phyloP scores from a whole-genome alignment of 2,888 invertebrate species.

The Tanytarsus gracilentus region DNA sequence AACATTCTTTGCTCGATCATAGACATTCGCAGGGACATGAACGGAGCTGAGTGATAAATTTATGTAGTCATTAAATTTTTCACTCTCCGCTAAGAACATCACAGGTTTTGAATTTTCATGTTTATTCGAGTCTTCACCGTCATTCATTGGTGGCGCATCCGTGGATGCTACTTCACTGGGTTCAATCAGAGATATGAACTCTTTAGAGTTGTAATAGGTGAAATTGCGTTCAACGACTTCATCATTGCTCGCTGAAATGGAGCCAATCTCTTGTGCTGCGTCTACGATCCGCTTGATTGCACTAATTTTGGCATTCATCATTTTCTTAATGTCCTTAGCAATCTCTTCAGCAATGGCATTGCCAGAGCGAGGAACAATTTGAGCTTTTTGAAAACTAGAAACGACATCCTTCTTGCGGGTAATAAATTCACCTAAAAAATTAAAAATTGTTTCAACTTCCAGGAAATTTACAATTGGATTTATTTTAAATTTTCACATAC shows the following conservation, averaged over 20 bases:
- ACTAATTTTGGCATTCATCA: conserved; percentile 82
- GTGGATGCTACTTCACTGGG: conserved; percentile 47
- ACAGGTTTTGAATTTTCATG: conserved; percentile 50
- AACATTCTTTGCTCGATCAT: conserved; percentile 77
- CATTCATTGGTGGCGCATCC: conserved; percentile 44
- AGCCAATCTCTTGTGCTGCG: conserved; percentile 68
- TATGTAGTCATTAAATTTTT: conserved; percentile 69
- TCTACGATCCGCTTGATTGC: conserved; percentile 85
- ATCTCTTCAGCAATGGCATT: conserved; percentile 70
- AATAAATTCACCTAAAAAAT: conserved; percentile 56
- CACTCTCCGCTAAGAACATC: conserved; percentile 56
- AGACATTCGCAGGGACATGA: conserved; percentile 93
- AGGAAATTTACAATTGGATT: not conserved
- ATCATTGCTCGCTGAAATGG: conserved; percentile 61
- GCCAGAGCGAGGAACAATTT: conserved; percentile 66
- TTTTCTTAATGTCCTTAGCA: conserved; percentile 72
- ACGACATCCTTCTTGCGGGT: conserved; percentile 69
- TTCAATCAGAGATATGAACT: conserved; percentile 54
- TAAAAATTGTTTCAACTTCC: not conserved
- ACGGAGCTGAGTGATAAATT: conserved; percentile 78
- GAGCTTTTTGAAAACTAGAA: conserved; percentile 73
- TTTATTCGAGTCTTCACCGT: conserved; percentile 50
- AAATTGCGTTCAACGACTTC: conserved; percentile 51
- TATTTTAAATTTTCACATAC: not conserved
- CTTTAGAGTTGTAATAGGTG: conserved; percentile 62